These are phyloP conservation scores for Mellilla xanthometata DNA, from an alignment of 2,888 invertebrate genomes.

Conservation along the genomic window DNA sequence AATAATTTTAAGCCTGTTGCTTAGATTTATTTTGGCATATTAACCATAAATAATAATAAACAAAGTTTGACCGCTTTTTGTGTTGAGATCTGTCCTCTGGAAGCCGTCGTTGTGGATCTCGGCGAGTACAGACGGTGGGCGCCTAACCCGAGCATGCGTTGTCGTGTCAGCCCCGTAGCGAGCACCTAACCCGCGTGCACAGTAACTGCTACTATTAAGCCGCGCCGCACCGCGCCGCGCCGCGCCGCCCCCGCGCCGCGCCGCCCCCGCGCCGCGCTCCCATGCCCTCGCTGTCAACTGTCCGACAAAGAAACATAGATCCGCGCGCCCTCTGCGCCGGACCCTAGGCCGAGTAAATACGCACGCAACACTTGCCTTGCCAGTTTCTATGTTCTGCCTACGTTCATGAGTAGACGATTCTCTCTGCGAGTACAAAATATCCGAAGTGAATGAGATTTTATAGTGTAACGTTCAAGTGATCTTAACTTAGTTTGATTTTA, in stretches of 20 bases:
- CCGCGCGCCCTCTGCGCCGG: no score
- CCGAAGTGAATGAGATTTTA: conserved; percentile 80
- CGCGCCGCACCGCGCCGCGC: conserved; percentile 31
- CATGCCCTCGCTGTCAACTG: conserved; percentile 72
- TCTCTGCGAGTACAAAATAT: conserved; percentile 79
- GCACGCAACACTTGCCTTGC: conserved; percentile 79
- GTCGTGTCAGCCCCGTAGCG: conserved; percentile 48
- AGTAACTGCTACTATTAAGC: no score
- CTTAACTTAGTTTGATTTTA: conserved; percentile 76
- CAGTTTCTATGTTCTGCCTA: conserved; percentile 80
- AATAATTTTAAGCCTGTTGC: conserved; percentile 69
- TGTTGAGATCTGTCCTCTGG: conserved; percentile 67
- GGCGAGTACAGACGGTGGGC: no score
- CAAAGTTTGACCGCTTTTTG: conserved; percentile 71
- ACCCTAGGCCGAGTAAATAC: conserved; percentile 57
- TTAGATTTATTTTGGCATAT: conserved; percentile 72
- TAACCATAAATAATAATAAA: conserved; percentile 62
- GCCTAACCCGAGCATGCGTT: conserved; percentile 66
- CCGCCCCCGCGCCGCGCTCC: conserved; percentile 53
- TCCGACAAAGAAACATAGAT: conserved; percentile 73
- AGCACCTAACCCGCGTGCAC: not conserved
- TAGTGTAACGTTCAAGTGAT: conserved; percentile 78
- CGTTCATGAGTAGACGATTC: conserved; percentile 62
- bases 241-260: not conserved
- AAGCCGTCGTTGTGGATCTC: conserved; percentile 61